Base-by-base conservation (phyloP, 2,888 invertebrate genomes). In the Pseudococcus viburni region DNA sequence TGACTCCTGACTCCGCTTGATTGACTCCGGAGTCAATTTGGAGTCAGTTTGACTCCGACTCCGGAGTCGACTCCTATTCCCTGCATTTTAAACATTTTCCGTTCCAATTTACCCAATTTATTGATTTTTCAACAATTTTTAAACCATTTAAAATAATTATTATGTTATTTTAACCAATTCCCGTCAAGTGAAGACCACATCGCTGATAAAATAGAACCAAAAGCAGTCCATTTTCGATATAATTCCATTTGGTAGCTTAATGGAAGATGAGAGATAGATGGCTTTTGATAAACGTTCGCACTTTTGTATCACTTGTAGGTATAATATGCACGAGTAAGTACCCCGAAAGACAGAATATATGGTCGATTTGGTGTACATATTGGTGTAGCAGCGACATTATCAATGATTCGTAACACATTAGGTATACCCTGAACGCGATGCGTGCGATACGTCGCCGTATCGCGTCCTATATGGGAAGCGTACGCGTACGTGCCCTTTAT, bases 381-480 rank as follows among this genome's bases (percentile, higher is more conserved):
- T 22, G 22, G 22, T 68, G 15, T 26, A 26, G 9, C 8, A 68
- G 11, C 26, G 73, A 73, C 73, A 73, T 73, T 73, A 73, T 73
- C 73, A 73, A 73, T 33, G 73, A 73, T 73, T 73, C 73, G 26
- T 73, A 33, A 73, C 73, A 73, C 73, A 73, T 73, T 73, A 73
- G 15, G 33, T 33, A 64, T 22, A 9, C 22, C 19, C 19, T 17
- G 19, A 19, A 59, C 19, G n/a, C 64, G n/a, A 59, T 59, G 59
- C n/a, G 59, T 59, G 59, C 15, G 59, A 59, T 59, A 59, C 59
- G 12, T 59, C 7, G n/a, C 7, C 7, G 59, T 1, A n/a, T 15
- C 7, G n/a, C n/a, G n/a, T 51, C 59, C 0, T n/a, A n/a, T n/a
- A 59, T n/a, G 17, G 59, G 59, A 8, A n/a, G 17, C 17, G 6